Base-by-base conservation (phyloP, 2,888 invertebrate species). In the Lissocephala sabroskyi region DNA sequence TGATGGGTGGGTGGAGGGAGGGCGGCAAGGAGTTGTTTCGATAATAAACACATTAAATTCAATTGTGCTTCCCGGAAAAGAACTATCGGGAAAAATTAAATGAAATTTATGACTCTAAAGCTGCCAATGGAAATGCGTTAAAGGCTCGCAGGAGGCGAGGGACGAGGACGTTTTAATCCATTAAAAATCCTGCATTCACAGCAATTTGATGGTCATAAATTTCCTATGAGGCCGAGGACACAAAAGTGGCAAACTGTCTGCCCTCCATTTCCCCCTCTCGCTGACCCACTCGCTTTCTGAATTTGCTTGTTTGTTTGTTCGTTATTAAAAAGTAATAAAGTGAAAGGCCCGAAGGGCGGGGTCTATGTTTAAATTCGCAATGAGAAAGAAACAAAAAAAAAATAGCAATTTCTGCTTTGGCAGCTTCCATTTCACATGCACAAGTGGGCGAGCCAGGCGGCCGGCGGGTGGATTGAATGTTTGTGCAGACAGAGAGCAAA, bases 21-120 rank as follows among this genome's bases (percentile, higher is more conserved):
- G 3, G 3, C 23, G 4, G n/a, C n/a, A 23, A 3, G 62, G 68
- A 73, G 76, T 63, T 59, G 62, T 63, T 80, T n/a, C n/a, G n/a
- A n/a, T n/a, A 73, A 78, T 71, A 73, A 80, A 70, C 62, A 79
- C 79, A 80, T 80, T 81, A 80, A 81, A 81, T 79, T 81, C 79
- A 80, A 81, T 81, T 77, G 79, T 62, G 73, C 67, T 81, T 75
- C 65, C 14, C 13, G 13, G n/a, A 32, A 13, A 45, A 47, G 48
- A 56, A 50, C 52, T 63, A 61, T 46, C 26, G 28, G 28, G 16
- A 40, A 40, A 57, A 53, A 61, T 64, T 62, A 59, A 64, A 59
- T 52, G 43, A 35, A 35, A 49, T 57, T 46, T 53, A 47, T 41
- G 49, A 26, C n/a, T 39, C n/a, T 19, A 5, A 41, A 32, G 36